Evolutionary conservation across 2,888 invertebrate genomes (phyloP), one percentile per base, ranked within the genome.

Genomic region (Synergus japonicus): DNA sequence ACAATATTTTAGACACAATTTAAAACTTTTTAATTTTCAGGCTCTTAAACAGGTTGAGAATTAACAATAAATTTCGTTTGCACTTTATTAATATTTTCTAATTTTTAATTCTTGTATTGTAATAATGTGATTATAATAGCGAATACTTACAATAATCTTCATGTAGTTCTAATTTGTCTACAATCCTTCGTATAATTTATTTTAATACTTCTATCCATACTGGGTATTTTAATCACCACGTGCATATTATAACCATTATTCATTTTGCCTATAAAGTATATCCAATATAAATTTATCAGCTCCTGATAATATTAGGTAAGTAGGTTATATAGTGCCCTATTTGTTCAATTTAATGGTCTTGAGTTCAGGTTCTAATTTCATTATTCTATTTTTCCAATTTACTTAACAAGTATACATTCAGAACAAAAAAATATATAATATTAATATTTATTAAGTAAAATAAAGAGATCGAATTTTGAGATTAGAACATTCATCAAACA

Each of bases 321-420:
- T 69, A 69, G 15, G 44, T 43, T 69, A 22, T 3, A n/a, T 49
- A 69, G 15, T 69, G 46, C 29, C 44, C 46, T 69, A 69, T 69
- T 46, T 69, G 7, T 54, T 54, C n/a, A 9, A 37, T 37, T 37
- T 37, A 37, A 37, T 37, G 37, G 37, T 5, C 37, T 12, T 63
- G 22, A 41, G 15, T 65, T 43, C 65, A 37, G 9, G 10, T 65
- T 41, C 37, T 37, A 37, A 37, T 5, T 7, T 37, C 37, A 37
- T 5, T 7, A 37, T 37, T 37, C 37, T 29, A 29, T 29, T n/a
- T 65, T 7, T 65, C 37, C 9, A 65, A 37, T 37, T 63, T 63
- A 22, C 22, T 7, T 37, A 37, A 37, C 7, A 37, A 37, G 5
- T 37, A 37, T 37, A 7, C 37, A 5, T 37, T 37, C 0, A 37